Evolutionary conservation across 2,113 vertebrate species (phyloP), one percentile per base, ranked within the genome.

Genomic region (Sebastes schlegelii): DNA sequence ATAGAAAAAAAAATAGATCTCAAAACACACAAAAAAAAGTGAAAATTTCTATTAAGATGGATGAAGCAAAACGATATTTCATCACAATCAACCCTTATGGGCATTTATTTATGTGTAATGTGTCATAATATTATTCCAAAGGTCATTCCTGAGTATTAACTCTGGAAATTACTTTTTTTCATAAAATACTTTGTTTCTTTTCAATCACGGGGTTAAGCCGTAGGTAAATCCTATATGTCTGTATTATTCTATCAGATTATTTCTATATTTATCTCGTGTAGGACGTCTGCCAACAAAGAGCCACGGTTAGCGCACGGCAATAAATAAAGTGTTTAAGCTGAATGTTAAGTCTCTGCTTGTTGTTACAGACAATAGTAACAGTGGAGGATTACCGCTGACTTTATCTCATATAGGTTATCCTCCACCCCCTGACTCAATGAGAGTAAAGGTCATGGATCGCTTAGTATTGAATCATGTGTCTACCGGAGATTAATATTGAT

Each of bases 371-470:
- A 79, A 64, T 26, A 42, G 42, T 68, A 51, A 82, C 77, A 80
- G 13, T 49, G n/a, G 55, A 4, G 82, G 87, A 91, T 91, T 87
- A 86, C 4, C 0, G 1, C 43, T 77, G 67, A 64, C 57, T 71
- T 75, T 72, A 83, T 89, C 69, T 84, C 14, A 64, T 77, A 72
- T 71, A 58, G 61, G 66, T 80, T 69, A 83, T 75, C 74, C 67
- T 70, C 66, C 73, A 74, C 83, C 57, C 63, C 88, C 45, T 85
- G 77, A 79, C 83, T 79, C 21, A 55, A 10, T 23, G 12, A 48
- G 26, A 54, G 17, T 77, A 72, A 88, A 84, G 86, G 86, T 76
- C 64, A 65, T 64, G 61, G 54, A 60, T 84, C 46, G 43, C 16
- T 58, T 61, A 19, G 49, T 57, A 68, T 42, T 78, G 40, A 69